phyloP scores from a whole-genome alignment of 2,113 vertebrate genomes.

The Notarius quadriscutis region DNA sequence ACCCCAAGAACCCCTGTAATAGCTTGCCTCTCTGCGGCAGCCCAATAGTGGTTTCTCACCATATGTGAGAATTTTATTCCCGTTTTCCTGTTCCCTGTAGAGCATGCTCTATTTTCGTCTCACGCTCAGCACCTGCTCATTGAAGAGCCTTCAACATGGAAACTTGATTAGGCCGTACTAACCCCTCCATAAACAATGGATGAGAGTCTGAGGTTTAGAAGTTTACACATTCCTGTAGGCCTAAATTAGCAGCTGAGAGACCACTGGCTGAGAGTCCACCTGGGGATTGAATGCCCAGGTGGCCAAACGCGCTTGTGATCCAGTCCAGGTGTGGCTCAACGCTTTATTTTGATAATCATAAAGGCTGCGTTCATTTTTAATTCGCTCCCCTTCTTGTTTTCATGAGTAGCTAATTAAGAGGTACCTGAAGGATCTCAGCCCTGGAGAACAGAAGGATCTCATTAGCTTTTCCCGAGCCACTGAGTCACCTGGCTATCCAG shows the following conservation, averaged over 20 bases:
- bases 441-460: slow-evolving; percentile 54
- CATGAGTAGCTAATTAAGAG: slow-evolving; percentile 71
- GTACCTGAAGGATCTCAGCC: slow-evolving; percentile 58
- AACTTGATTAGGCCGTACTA: slow-evolving; percentile 60
- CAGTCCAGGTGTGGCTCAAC: slow-evolving; percentile 64
- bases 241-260: slow-evolving; percentile 60
- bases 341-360: slow-evolving; percentile 66
- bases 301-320: slow-evolving; percentile 27
- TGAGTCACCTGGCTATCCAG: slow-evolving; percentile 26
- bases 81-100: slow-evolving; percentile 55
- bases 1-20: slow-evolving; percentile 37
- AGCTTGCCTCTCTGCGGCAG: slow-evolving; percentile 29
- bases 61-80: slow-evolving; percentile 46
- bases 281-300: not conserved
- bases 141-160: slow-evolving; percentile 54
- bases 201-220: slow-evolving; percentile 50
- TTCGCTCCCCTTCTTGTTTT: slow-evolving; percentile 51
- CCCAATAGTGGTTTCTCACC: slow-evolving; percentile 57
- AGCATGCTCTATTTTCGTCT: slow-evolving; percentile 49
- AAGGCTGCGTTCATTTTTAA: slow-evolving; percentile 50
- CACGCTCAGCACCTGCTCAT: slow-evolving; percentile 48
- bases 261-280: slow-evolving; percentile 19
- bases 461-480: slow-evolving; percentile 48
- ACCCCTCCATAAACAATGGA: slow-evolving; percentile 54
- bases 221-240: slow-evolving; percentile 55